Percentiles rank a stretch among this genome's conserved stretches.
phyloP scores from a whole-genome alignment of 2,888 invertebrate genomes.

The Nephrotoma flavescens region DNA sequence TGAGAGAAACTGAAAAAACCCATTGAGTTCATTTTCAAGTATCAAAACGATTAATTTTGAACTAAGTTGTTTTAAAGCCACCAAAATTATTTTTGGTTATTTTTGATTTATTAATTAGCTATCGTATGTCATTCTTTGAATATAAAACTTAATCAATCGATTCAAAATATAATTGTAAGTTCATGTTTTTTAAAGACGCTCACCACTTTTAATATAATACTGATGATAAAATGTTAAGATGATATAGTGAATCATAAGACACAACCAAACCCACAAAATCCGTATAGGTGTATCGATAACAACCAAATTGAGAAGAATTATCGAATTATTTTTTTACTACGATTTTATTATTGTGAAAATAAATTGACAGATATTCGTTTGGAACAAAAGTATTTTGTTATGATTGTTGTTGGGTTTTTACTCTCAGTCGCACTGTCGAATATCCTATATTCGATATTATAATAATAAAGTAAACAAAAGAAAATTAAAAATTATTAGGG shows the following conservation, averaged over 20 bases:
- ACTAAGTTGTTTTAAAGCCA: neutral
- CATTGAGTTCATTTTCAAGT: too few species aligned
- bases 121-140: neutral
- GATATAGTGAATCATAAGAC: neutral
- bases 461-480: neutral
- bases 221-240: neutral
- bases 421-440: neutral
- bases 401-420: neutral
- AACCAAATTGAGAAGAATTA: neutral
- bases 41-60: too few species aligned
- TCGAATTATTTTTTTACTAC: neutral
- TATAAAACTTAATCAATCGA: neutral
- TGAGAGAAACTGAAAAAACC: too few species aligned
- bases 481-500: neutral
- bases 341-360: neutral
- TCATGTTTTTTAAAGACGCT: neutral
- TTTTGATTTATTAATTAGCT: too few species aligned
- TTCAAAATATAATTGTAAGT: neutral
- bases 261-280: neutral
- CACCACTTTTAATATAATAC: neutral
- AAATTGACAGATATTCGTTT: neutral
- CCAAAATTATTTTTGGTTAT: neutral
- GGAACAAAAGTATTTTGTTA: neutral
- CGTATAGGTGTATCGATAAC: neutral
- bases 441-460: neutral